These are phyloP conservation scores for Mycteria americana DNA, from an alignment of 2,797 vertebrate species.

Conservation along the genomic window DNA sequence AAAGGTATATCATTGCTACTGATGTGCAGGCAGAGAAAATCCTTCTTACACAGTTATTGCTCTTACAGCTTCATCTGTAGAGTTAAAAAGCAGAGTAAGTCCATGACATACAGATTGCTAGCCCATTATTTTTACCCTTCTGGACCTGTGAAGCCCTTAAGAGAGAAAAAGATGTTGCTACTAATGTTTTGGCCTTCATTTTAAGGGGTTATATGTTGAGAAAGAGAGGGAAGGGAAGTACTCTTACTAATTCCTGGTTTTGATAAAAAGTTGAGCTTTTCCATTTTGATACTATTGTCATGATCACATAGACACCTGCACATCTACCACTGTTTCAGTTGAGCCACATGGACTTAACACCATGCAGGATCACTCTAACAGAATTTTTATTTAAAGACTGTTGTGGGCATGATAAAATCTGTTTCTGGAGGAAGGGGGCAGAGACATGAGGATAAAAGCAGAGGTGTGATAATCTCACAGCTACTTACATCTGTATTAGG, in stretches of 20 bases:
- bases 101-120: background rate
- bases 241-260: background rate
- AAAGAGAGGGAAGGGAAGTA: background rate
- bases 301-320: background rate
- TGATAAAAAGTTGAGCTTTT: background rate
- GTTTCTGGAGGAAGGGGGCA: background rate
- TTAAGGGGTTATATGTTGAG: background rate
- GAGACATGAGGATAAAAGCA: background rate
- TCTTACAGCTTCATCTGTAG: background rate
- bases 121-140: background rate
- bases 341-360: background rate
- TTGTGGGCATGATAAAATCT: background rate
- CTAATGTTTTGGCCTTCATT: background rate
- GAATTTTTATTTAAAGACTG: background rate
- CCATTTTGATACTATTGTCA: background rate
- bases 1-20: background rate
- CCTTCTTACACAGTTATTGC: background rate
- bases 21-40: background rate
- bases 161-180: background rate
- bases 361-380: background rate
- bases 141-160: background rate
- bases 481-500: conserved; percentile 11
- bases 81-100: background rate
- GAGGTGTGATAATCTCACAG: background rate
- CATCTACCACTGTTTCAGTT: background rate